Base-by-base conservation (phyloP, 2,113 vertebrate genomes). In the Cettia cetti region DNA sequence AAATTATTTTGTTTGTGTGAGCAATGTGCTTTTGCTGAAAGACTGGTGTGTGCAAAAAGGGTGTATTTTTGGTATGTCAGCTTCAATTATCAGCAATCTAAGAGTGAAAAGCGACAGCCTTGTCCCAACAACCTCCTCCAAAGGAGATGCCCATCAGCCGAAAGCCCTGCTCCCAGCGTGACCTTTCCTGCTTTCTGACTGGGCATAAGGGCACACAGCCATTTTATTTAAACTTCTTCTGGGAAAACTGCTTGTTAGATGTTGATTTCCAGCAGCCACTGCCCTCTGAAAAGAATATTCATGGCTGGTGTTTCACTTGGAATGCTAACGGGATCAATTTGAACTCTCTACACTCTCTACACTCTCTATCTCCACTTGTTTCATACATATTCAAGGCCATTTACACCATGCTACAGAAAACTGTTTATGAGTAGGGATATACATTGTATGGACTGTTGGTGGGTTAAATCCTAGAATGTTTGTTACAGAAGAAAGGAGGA, bases 41-140 rank as follows among this genome's bases (percentile, higher is more conserved):
- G 79, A 71, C 27, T 20, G 47, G 50, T 63, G 92, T 78, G 88
- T 81, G 79, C 68, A 90, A 91, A 92, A 94, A 81, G 79, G 64
- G 31, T 68, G 17, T 33, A 89, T 94, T 96, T 96, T 96, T 94
- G 88, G 80, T 57, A 40, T 30, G 93, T 95, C 92, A 92, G 64
- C 72, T 93, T 94, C 85, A 90, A 92, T 95, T 90, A 96, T 44
- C 72, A 75, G 82, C 72, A 81, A 27, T 49, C 64, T 64, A 75
- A 78, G 86, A 92, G 80, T 60, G 93, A 96, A 86, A 94, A 82
- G 92, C 4, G 9, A 89, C 86, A 93, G 85, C 68, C 82, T 66
- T 87, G 71, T 91, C 85, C 87, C 92, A 80, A n/a, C 82, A 72
- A 52, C 71, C 82, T 94, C 93, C 52, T 93, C 90, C 76, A 82